Conservation (phyloP, 2,888 invertebrate genomes). For the Chromoteleia sp. region DNA sequence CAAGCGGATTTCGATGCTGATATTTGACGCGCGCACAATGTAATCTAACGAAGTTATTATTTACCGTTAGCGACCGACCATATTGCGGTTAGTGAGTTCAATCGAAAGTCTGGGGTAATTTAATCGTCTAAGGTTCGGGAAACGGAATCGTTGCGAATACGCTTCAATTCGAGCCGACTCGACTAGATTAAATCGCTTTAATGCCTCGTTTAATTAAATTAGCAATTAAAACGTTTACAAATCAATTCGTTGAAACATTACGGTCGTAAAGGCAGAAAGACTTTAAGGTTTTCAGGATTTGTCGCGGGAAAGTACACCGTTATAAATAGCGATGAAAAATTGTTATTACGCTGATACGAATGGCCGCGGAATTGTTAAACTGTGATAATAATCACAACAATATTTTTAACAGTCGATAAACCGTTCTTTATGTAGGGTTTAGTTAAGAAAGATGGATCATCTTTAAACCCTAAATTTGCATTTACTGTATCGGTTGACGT, state of each 20-base stretch:
- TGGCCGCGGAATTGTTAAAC: constrained; percentile 42
- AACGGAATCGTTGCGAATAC: neutral
- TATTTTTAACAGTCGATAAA: neutral
- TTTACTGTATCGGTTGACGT: too few relatives aligned
- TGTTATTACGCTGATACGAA: constrained; percentile 33
- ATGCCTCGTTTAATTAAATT: constrained; percentile 32
- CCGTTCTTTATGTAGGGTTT: too few relatives aligned
- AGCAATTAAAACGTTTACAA: constrained; percentile 29
- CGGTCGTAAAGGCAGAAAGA: neutral
- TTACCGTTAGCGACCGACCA: constrained; percentile 25
- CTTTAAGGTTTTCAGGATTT: neutral
- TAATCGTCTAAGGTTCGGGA: constrained; percentile 18
- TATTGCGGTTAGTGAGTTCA: constrained; percentile 41
- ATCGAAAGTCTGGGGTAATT: constrained; percentile 37
- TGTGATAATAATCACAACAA: constrained; percentile 5
- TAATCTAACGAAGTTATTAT: constrained; percentile 16
- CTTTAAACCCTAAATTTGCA: too few relatives aligned
- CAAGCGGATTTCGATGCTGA: neutral
- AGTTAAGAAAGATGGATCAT: too few relatives aligned
- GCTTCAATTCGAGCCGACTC: neutral
- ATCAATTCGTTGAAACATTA: constrained; percentile 32
- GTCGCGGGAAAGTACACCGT: constrained; percentile 32
- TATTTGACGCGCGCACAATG: constrained; percentile 22
- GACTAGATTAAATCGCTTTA: constrained; percentile 11
- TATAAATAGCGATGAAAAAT: constrained; percentile 30